A percentile compares a stretch with the other conserved stretches of the same genome.
phyloP scores from a whole-genome alignment of 2,888 invertebrate species.

The Tuta absoluta region DNA sequence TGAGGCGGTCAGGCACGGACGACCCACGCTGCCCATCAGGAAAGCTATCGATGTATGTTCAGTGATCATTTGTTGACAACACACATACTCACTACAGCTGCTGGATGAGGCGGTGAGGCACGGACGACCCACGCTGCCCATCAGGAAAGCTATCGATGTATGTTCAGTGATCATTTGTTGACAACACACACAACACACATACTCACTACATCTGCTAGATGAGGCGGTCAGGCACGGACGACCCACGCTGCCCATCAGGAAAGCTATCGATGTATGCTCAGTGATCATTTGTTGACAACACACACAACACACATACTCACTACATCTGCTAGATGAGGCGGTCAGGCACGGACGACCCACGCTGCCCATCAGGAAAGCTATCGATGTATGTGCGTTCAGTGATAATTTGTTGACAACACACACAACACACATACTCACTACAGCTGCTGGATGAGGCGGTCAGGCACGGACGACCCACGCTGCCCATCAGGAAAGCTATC shows the following conservation, averaged over 20 bases:
- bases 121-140: conserved; percentile 19
- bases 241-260: conserved; percentile 20
- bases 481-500: conserved; percentile 1
- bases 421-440: conserved; percentile 62
- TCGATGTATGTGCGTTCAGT: conserved; percentile 32
- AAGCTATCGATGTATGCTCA: conserved; percentile 14
- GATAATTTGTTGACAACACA: background rate
- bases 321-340: conserved; percentile 62
- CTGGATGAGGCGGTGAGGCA: conserved; percentile 53
- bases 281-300: background rate
- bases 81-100: conserved; percentile 78
- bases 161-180: conserved; percentile 45
- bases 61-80: conserved; percentile 58
- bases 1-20: conserved; percentile 43
- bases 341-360: conserved; percentile 19
- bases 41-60: conserved; percentile 17
- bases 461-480: conserved; percentile 7
- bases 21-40: conserved; percentile 16
- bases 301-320: conserved; percentile 62
- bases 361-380: conserved; percentile 19
- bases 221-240: conserved; percentile 42
- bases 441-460: conserved; percentile 62
- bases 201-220: conserved; percentile 69
- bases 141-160: conserved; percentile 17
- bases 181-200: conserved; percentile 51